These are phyloP conservation scores for Megalopta genalis DNA, from an alignment of 1,140 invertebrate genomes.

Conservation along the genomic window DNA sequence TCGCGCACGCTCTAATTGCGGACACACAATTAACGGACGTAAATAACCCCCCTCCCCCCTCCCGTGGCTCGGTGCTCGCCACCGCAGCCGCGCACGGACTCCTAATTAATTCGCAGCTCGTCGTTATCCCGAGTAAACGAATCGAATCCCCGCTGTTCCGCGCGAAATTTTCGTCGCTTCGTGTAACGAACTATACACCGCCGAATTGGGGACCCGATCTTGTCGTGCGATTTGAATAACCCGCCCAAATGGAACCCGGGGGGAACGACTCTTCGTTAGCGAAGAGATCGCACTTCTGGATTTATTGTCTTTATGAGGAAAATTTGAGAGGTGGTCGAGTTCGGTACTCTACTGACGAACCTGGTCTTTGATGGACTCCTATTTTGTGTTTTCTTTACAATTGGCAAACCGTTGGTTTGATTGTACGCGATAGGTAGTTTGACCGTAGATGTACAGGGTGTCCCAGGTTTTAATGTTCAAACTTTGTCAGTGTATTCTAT, in stretches of 20 bases:
- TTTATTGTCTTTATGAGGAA: too few species aligned
- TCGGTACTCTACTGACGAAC: too few species aligned
- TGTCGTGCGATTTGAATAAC: constrained; percentile 20
- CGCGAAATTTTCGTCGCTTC: background rate
- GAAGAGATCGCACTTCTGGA: too few species aligned
- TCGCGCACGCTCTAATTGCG: constrained; percentile 28
- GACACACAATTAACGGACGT: constrained; percentile 31
- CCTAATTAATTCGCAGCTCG: constrained; percentile 24
- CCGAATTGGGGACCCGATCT: constrained; percentile 23
- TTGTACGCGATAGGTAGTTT: too few species aligned
- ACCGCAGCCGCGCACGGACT: background rate
- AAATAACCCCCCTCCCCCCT: background rate
- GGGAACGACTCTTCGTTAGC: too few species aligned
- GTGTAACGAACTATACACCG: background rate
- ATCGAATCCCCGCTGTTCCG: background rate
- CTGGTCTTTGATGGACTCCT: too few species aligned
- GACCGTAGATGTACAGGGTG: too few species aligned
- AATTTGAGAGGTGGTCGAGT: too few species aligned
- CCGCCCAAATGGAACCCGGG: background rate
- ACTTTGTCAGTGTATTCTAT: too few species aligned
- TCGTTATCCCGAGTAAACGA: constrained; percentile 15
- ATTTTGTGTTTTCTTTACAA: too few species aligned
- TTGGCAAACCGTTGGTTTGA: too few species aligned
- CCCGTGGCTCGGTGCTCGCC: background rate
- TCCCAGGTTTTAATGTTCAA: too few species aligned